These are phyloP conservation scores for Pterostichus niger DNA, from an alignment of 2,888 invertebrate species.

Conservation along the genomic window DNA sequence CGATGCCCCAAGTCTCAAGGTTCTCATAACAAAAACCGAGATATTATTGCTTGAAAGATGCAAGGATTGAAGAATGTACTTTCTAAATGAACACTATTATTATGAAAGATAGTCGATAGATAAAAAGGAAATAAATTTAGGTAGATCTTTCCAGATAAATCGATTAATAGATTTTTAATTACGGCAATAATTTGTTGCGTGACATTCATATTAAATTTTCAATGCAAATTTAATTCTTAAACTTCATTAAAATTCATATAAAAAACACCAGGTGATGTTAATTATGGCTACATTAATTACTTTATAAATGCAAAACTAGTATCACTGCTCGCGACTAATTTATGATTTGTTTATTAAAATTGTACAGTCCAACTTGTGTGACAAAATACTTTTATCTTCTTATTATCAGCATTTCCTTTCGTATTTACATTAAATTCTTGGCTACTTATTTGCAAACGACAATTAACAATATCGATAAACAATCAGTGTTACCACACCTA, in stretches of 20 bases:
- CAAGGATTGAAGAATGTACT: background rate
- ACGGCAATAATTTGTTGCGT: background rate
- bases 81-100: background rate
- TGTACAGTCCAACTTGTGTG: too few species aligned
- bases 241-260: conserved; percentile 9
- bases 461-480: conserved; percentile 8
- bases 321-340: background rate
- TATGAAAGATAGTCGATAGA: background rate
- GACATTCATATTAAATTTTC: conserved; percentile 19
- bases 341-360: conserved; percentile 22
- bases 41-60: conserved; percentile 12
- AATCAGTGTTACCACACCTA: conserved; percentile 20
- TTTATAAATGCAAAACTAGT: background rate
- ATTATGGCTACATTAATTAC: background rate
- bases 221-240: conserved; percentile 27
- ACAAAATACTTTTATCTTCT: too few species aligned
- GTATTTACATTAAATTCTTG: background rate
- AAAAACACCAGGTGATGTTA: conserved; percentile 30
- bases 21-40: background rate
- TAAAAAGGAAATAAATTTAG: conserved; percentile 1
- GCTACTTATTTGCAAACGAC: background rate
- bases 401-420: background rate
- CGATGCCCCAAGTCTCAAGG: conserved; percentile 6
- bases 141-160: background rate
- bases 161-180: conserved; percentile 13